Percentiles rank a stretch among this genome's conserved stretches.
Conservation (phyloP, 2,888 invertebrate genomes). For the Cacoxenus indagator region DNA sequence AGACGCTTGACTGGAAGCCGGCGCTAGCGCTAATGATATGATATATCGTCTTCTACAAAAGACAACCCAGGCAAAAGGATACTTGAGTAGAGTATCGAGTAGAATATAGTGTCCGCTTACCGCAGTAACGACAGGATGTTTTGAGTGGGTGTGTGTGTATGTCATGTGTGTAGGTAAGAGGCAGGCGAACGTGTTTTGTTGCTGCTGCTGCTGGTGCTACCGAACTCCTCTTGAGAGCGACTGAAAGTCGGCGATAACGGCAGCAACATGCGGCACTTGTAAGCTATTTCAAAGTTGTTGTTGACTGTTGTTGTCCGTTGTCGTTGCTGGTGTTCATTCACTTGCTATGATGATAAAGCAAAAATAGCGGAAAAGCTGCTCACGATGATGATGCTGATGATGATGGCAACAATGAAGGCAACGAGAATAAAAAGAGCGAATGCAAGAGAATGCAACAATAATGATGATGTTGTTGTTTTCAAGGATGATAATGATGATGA, state of each 20-base stretch:
- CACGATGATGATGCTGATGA: constrained; percentile 60
- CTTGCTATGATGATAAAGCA: constrained; percentile 62
- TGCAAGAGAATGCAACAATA: constrained; percentile 42
- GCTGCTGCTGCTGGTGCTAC: constrained; percentile 9
- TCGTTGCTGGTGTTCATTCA: constrained; percentile 59
- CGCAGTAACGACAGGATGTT: background rate
- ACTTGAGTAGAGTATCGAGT: background rate
- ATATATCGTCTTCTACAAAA: constrained; percentile 63
- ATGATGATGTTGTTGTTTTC: constrained; percentile 52
- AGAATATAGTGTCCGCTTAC: no score
- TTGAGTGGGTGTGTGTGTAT: constrained; percentile 20
- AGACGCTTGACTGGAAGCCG: background rate
- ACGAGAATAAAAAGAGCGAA: background rate
- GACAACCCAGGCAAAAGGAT: constrained; percentile 41
- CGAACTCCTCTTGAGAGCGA: constrained; percentile 42
- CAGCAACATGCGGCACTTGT: constrained; percentile 63
- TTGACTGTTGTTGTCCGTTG: constrained; percentile 23
- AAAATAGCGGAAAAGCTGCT: constrained; percentile 60
- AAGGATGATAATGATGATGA: constrained; percentile 58
- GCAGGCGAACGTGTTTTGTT: constrained; percentile 16
- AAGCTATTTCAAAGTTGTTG: constrained; percentile 52
- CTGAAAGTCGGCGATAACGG: constrained; percentile 61
- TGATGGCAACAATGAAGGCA: constrained; percentile 12
- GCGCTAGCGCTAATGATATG: constrained; percentile 48
- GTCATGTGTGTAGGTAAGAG: constrained; percentile 22